These are phyloP conservation scores for Odocoileus hemionus DNA, from an alignment of 2,113 vertebrate species.

Conservation along the genomic window DNA sequence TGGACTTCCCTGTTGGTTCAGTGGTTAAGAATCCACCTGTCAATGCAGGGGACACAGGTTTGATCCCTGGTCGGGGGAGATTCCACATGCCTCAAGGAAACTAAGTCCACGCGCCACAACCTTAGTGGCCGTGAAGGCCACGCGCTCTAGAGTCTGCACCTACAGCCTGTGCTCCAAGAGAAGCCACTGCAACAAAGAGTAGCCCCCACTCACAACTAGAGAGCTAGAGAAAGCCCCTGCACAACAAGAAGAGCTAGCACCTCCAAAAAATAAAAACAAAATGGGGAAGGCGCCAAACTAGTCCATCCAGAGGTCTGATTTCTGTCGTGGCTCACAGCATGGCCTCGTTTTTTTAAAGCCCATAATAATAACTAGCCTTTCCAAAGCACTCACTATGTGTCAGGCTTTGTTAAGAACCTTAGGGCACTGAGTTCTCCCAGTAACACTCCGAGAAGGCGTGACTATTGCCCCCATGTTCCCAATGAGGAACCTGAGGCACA, in stretches of 20 bases:
- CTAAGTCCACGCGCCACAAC: neutral
- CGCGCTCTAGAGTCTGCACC: neutral
- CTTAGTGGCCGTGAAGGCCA: neutral
- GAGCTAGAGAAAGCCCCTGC: neutral
- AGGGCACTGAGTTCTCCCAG: neutral
- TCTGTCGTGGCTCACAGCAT: neutral
- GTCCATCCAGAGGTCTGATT: neutral
- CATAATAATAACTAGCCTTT: neutral
- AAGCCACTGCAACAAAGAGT: neutral
- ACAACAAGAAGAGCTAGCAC: neutral
- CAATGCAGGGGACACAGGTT: neutral
- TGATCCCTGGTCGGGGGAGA: neutral
- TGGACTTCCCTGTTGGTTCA: neutral
- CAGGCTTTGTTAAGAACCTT: neutral
- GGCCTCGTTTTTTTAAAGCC: neutral
- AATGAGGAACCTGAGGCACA: neutral
- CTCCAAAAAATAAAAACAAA: neutral
- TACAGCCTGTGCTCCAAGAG: neutral
- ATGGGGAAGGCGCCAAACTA: neutral
- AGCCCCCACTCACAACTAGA: neutral
- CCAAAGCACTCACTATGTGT: neutral
- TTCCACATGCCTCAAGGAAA: neutral
- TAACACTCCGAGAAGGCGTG: neutral
- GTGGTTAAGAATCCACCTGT: neutral
- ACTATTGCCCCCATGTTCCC: neutral